A percentile compares a stretch with the other conserved stretches of the same genome.
Conservation (phyloP, 2,888 invertebrate genomes). For the Pemphredon lugubris region DNA sequence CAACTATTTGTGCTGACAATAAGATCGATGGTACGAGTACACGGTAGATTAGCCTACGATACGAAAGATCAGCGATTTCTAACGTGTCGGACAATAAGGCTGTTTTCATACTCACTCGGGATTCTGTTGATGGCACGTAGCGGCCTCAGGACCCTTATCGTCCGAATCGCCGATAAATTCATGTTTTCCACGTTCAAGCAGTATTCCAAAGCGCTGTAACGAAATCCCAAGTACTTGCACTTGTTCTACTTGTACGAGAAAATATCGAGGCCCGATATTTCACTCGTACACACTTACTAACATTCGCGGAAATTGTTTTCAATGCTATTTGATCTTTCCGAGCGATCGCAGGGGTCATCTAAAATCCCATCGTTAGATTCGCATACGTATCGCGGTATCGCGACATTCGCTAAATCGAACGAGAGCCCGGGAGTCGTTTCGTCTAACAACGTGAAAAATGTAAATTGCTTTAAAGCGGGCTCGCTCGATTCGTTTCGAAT, state of each 20-base stretch:
- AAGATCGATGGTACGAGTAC: conserved; percentile 16
- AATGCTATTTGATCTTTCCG: no score
- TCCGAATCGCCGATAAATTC: conserved; percentile 98
- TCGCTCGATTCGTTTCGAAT: background rate
- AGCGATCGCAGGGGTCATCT: no score
- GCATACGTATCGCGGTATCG: background rate
- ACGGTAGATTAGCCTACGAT: conserved; percentile 3
- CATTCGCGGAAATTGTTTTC: no score
- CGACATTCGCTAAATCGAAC: conserved; percentile 11
- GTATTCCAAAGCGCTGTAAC: conserved; percentile 90
- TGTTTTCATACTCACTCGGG: conserved; percentile 91
- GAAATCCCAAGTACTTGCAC: conserved; percentile 11
- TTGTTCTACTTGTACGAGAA: background rate
- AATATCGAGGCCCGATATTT: no score
- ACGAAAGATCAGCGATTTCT: conserved; percentile 7
- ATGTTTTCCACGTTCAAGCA: conserved; percentile 97
- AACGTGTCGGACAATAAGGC: background rate
- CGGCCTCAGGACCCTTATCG: conserved; percentile 97
- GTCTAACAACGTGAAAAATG: conserved; percentile 1
- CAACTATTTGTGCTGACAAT: background rate
- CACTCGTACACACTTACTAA: no score
- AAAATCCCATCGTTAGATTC: no score
- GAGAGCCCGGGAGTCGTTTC: conserved; percentile 7
- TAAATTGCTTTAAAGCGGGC: conserved; percentile 7
- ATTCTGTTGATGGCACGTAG: conserved; percentile 99